Percentiles rank a stretch among this genome's conserved stretches.
phyloP scores from a whole-genome alignment of 1,140 invertebrate genomes.

The Neodiprion virginianus region DNA sequence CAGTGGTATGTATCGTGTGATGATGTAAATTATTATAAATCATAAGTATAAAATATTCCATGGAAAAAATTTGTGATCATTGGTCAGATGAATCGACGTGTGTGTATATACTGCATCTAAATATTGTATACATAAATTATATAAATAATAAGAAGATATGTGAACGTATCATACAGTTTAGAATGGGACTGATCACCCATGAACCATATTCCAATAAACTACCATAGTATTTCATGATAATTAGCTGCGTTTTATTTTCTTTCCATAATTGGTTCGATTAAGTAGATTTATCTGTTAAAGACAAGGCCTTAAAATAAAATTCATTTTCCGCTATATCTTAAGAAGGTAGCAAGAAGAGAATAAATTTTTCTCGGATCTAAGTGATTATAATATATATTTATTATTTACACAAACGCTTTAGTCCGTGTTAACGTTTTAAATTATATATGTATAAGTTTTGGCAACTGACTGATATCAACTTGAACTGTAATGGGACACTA shows the following conservation, averaged over 20 bases:
- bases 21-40: too few relatives aligned
- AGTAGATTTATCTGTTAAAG: too few relatives aligned
- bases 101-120: too few relatives aligned
- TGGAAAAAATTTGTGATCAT: too few relatives aligned
- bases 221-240: neutral
- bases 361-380: neutral
- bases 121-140: too few relatives aligned
- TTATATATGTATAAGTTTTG: neutral
- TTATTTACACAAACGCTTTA: neutral
- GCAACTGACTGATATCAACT: neutral
- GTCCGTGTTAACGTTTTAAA: constrained; percentile 3
- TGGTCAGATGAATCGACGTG: too few relatives aligned
- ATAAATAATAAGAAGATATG: too few relatives aligned
- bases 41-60: too few relatives aligned
- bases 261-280: too few relatives aligned
- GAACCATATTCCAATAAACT: constrained; percentile 1
- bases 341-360: neutral
- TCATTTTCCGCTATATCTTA: neutral
- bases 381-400: constrained; percentile 1
- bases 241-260: neutral
- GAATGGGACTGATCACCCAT: neutral
- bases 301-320: neutral
- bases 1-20: too few relatives aligned
- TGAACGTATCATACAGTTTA: neutral
- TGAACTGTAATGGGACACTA: constrained; percentile 1